Evolutionary conservation across 2,888 invertebrate species (phyloP).

Genomic region (Acrocyrtus sp.): DNA sequence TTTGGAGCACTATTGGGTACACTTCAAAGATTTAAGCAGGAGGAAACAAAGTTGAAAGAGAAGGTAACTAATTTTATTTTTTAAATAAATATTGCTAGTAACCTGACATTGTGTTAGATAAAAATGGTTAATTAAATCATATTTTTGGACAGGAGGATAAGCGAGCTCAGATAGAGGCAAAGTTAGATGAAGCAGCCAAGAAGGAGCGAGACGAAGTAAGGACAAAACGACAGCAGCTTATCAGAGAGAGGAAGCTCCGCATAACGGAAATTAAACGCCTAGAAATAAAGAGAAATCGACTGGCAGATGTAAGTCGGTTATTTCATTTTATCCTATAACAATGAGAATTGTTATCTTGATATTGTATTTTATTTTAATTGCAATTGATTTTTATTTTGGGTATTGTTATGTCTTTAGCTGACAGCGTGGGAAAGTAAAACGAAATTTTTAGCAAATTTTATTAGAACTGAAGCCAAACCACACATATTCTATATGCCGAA

Average conservation of each 20-base stretch:
- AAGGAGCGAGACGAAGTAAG: slow-evolving; percentile 87
- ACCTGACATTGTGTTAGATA: neutral
- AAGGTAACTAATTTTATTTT: slow-evolving; percentile 70
- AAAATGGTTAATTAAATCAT: neutral
- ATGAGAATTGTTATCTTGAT: neutral
- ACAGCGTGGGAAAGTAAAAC: slow-evolving; percentile 88
- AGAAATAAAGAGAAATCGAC: slow-evolving; percentile 89
- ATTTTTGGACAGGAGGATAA: slow-evolving; percentile 76
- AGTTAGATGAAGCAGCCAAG: slow-evolving; percentile 90
- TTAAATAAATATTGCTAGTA: neutral
- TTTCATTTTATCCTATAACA: neutral
- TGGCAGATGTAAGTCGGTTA: slow-evolving; percentile 76
- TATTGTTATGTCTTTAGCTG: slow-evolving; percentile 66
- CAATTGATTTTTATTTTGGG: slow-evolving; percentile 2
- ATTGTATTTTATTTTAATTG: neutral
- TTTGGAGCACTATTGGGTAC: slow-evolving; percentile 96
- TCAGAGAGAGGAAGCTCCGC: slow-evolving; percentile 85
- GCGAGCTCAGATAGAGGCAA: slow-evolving; percentile 88
- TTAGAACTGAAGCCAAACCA: slow-evolving; percentile 88
- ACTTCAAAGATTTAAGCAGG: slow-evolving; percentile 93
- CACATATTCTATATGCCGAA: slow-evolving; percentile 89
- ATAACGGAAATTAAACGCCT: slow-evolving; percentile 88
- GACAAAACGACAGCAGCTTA: slow-evolving; percentile 84
- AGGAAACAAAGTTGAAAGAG: slow-evolving; percentile 88
- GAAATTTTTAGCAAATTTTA: slow-evolving; percentile 80